A percentile compares a stretch with the other conserved stretches of the same genome.
phyloP scores from a whole-genome alignment of 1,140 invertebrate genomes.

The Pissodes strobi region DNA sequence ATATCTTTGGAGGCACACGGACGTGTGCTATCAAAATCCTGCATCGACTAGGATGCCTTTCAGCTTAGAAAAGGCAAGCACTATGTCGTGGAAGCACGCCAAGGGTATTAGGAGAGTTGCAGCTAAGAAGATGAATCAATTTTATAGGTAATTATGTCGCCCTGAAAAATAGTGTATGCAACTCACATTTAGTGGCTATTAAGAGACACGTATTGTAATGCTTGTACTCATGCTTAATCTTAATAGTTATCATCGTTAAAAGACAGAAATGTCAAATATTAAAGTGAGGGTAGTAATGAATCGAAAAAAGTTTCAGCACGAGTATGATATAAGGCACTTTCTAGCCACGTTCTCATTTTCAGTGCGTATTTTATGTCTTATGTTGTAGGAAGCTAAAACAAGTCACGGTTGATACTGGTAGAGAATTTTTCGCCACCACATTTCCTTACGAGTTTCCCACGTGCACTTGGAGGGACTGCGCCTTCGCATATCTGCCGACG shows the following conservation, averaged over 20 bases:
- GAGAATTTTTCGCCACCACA: constrained; percentile 47
- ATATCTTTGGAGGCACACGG: constrained; percentile 21
- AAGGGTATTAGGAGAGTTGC: constrained; percentile 17
- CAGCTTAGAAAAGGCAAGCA: constrained; percentile 5
- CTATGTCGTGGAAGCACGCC: constrained; percentile 31
- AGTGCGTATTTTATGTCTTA: neutral
- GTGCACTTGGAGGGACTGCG: constrained; percentile 46
- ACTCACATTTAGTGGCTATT: neutral
- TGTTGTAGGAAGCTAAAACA: constrained; percentile 37
- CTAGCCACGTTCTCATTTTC: too few relatives aligned
- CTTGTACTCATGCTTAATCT: neutral
- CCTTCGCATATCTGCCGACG: constrained; percentile 48
- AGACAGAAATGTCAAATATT: too few relatives aligned
- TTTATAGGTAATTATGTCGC: constrained; percentile 15
- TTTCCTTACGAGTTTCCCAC: constrained; percentile 47
- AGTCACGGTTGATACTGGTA: constrained; percentile 36
- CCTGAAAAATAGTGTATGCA: too few relatives aligned
- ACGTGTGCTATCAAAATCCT: constrained; percentile 17
- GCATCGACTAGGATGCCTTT: constrained; percentile 21
- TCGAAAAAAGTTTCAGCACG: neutral
- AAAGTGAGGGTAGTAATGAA: neutral
- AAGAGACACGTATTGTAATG: neutral
- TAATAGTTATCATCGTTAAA: neutral
- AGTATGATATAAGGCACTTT: too few relatives aligned
- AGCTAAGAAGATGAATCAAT: constrained; percentile 6